Evolutionary conservation across 2,888 invertebrate genomes (phyloP), one percentile per base, ranked within the genome.

Genomic region (Tupiocoris notatus): DNA sequence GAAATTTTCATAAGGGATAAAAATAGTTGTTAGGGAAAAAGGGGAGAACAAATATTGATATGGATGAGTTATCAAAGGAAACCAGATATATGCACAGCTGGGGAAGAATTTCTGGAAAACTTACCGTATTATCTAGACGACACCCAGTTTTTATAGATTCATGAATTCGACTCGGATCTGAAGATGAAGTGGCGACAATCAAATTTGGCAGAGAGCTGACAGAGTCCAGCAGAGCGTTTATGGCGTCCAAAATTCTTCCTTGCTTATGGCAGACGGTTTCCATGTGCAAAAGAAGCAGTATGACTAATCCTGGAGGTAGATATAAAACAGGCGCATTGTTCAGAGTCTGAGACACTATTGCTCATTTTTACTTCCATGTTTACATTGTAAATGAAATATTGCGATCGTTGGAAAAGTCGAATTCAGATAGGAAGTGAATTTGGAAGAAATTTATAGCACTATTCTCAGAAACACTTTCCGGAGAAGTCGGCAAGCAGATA

Each of bases 91-190:
- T n/a, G n/a, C n/a, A n/a, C n/a, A n/a, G n/a, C n/a, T n/a, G n/a
- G n/a, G n/a, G n/a, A n/a, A n/a, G n/a, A n/a, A n/a, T n/a, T n/a
- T n/a, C n/a, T n/a, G n/a, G n/a, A n/a, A 20, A 23, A 65, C 77
- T 67, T 74, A 89, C 87, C 83, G 88, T 88, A 78, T 85, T 84
- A 78, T 87, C 86, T 80, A 89, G 85, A 58, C 89, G 84, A 0
- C 88, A 87, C 7, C 87, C 85, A 64, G 87, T 84, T 71, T 88
- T 83, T 0, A 88, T 80, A 12, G 85, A 83, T 9, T 84, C 82
- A 80, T 87, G 86, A 12, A 89, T 79, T 16, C 82, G 81, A 76
- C 86, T 84, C 0, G 87, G 85, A 61, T 84, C 82, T 73, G 86
- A 86, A 2, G 87, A 87, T 2, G 88, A 88, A 21, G 85, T 88